phyloP scores from a whole-genome alignment of 2,888 invertebrate species.

The Euclidia mi region DNA sequence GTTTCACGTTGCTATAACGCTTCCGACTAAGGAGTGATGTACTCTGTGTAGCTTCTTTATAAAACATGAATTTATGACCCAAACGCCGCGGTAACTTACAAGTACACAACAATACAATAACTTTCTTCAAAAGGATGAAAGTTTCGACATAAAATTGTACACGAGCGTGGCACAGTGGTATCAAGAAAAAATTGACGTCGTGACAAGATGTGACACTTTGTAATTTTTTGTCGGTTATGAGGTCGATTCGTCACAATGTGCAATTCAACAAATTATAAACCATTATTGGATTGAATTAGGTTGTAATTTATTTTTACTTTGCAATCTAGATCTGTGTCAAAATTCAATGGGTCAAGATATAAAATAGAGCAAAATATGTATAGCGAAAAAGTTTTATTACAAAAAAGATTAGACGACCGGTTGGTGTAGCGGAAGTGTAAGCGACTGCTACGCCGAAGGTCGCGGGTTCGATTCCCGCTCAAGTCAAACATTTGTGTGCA shows the following conservation, averaged over 20 bases:
- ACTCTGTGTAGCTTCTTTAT: not conserved
- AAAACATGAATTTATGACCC: not conserved
- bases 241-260: constrained; percentile 30
- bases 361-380: no score
- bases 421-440: no score
- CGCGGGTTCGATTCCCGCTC: no score
- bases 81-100: constrained; percentile 10
- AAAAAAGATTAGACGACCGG: no score
- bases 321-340: no score
- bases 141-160: constrained; percentile 56
- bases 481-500: no score
- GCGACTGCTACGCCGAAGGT: no score
- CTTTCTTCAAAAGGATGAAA: constrained; percentile 59
- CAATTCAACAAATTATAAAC: constrained; percentile 3
- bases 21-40: no score
- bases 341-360: no score
- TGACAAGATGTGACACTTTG: constrained; percentile 70
- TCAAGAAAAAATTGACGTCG: constrained; percentile 70
- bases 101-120: constrained; percentile 17
- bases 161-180: constrained; percentile 60
- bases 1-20: no score
- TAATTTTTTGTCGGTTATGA: constrained; percentile 62
- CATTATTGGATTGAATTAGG: not conserved
- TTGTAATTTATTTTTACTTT: no score
- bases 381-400: no score